Conservation (phyloP, 2,797 vertebrate species). For the Furcifer pardalis region DNA sequence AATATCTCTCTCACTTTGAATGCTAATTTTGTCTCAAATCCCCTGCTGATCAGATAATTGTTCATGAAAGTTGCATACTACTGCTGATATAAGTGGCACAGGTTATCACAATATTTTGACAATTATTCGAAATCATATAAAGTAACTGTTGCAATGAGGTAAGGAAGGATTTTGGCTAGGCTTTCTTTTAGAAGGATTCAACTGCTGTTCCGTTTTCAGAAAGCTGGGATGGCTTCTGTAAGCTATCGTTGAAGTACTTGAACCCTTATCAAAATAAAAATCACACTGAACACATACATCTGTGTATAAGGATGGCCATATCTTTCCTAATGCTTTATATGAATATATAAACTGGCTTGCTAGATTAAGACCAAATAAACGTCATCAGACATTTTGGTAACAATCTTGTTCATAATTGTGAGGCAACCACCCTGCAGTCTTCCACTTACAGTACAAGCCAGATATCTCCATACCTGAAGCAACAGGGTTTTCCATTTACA, state of each 20-base stretch:
- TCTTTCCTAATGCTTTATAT: background rate
- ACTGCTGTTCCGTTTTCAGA: background rate
- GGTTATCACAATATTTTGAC: background rate
- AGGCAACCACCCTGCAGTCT: no score
- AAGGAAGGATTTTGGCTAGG: background rate
- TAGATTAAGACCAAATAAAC: background rate
- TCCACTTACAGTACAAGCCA: no score
- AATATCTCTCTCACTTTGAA: background rate
- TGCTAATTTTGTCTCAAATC: background rate
- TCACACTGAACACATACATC: background rate
- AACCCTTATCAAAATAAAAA: background rate
- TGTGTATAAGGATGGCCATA: background rate
- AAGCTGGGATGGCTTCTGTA: background rate
- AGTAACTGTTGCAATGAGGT: background rate
- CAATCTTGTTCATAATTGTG: no score
- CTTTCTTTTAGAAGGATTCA: background rate
- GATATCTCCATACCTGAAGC: no score
- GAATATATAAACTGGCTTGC: background rate
- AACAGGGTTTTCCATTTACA: no score
- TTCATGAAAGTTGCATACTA: background rate
- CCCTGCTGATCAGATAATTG: background rate
- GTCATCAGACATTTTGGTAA: no score
- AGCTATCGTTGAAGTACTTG: background rate
- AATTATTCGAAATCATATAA: background rate
- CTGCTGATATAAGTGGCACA: background rate